A percentile compares a stretch with the other conserved stretches of the same genome.
Conservation (phyloP, 2,888 invertebrate species). For the Synanthedon myopaeformis region DNA sequence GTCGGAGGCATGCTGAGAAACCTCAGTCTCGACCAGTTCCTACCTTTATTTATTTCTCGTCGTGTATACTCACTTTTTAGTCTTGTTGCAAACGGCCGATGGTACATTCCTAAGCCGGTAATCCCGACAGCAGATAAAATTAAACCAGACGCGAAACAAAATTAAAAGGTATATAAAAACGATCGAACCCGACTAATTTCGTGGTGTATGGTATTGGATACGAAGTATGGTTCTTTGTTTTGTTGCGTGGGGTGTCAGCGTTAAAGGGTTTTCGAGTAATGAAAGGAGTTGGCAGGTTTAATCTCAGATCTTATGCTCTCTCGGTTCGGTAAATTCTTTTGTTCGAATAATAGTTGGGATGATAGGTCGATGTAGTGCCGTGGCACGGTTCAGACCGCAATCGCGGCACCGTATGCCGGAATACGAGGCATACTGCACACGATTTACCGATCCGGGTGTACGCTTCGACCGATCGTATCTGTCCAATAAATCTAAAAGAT, state of each 20-base stretch:
- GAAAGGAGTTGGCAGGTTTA: slow-evolving; percentile 16
- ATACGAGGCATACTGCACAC: slow-evolving; percentile 35
- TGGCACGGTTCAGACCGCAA: slow-evolving; percentile 8
- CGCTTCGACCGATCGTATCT: slow-evolving; percentile 55
- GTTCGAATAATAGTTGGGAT: slow-evolving; percentile 12
- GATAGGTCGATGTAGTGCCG: slow-evolving; percentile 1
- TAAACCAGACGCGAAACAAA: slow-evolving; percentile 70
- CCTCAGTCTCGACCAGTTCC: slow-evolving; percentile 55
- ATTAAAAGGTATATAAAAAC: slow-evolving; percentile 66
- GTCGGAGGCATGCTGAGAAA: slow-evolving; percentile 43
- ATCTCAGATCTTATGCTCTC: slow-evolving; percentile 20
- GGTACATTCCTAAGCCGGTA: slow-evolving; percentile 69
- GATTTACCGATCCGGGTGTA: slow-evolving; percentile 36
- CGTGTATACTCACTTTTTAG: slow-evolving; percentile 57
- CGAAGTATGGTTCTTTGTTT: slow-evolving; percentile 27
- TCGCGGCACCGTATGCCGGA: slow-evolving; percentile 18
- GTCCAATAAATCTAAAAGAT: slow-evolving; percentile 62
- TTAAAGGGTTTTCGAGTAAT: slow-evolving; percentile 24
- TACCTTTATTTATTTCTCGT: slow-evolving; percentile 65
- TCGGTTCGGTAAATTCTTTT: slow-evolving; percentile 13
- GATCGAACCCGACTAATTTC: slow-evolving; percentile 63
- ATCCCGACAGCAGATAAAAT: slow-evolving; percentile 69
- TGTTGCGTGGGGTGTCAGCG: slow-evolving; percentile 22
- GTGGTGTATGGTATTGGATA: slow-evolving; percentile 56
- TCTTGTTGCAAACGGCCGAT: slow-evolving; percentile 52